Evolutionary conservation across 2,888 invertebrate species (phyloP), one percentile per base, ranked within the genome.

Genomic region (Trileptium ribeirensis): DNA sequence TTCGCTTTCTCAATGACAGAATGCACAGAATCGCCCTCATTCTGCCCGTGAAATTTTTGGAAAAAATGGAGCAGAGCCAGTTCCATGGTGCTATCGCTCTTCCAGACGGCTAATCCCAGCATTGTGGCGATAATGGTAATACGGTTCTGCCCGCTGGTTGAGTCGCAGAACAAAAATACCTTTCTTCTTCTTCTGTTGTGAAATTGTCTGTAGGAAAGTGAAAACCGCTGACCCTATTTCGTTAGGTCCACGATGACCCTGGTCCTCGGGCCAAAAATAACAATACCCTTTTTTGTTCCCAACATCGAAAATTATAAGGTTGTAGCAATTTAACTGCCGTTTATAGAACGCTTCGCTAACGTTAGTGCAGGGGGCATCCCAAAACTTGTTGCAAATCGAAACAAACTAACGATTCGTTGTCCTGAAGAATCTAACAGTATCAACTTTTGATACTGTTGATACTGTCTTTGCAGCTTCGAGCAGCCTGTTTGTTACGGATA

Each of bases 341-440:
- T 70, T 70, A n/a, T 70, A 70, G 70, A 70, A 70, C 8, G n/a
- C 19, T 15, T 70, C 70, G 3, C 70, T n/a, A 70, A 70, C n/a
- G 33, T 70, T 70, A 33, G 70, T 19, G 36, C 3, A 36, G 8
- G n/a, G 70, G 70, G 36, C 70, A 70, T 8, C 36, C 31, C 19
- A 70, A 31, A 15, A 70, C 70, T 70, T 70, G 70, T 36, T 70
- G 70, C 70, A 70, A 36, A 70, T 70, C 70, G n/a, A 70, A 70
- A 36, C 70, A 70, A 19, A n/a, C 70, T 31, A 70, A 33, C 70
- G n/a, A 15, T 36, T 70, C 33, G 36, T 70, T 8, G 15, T 36
- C 36, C n/a, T n/a, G n/a, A n/a, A n/a, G n/a, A n/a, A n/a, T n/a
- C n/a, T n/a, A n/a, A n/a, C n/a, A n/a, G n/a, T n/a, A n/a, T n/a